Percentiles rank a stretch among this genome's conserved stretches.
Conservation (phyloP, 2,888 invertebrate genomes). For the Stenurella melanura region DNA sequence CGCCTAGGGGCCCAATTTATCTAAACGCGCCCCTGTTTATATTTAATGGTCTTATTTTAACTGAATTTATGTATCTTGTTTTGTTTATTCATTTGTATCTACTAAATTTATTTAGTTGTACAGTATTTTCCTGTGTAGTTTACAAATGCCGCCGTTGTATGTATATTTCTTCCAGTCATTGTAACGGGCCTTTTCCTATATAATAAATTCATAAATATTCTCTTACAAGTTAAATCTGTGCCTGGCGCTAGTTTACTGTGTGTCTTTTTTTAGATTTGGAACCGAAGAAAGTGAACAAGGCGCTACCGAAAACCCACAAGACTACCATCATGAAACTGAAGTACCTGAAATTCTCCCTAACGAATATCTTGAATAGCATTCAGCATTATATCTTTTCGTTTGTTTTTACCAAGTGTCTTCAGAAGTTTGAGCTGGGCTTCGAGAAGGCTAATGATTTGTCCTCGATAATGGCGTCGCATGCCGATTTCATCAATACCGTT, state of each 20-base stretch:
- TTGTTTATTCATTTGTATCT: no score
- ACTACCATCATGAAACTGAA: slow-evolving; percentile 60
- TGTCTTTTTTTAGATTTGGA: slow-evolving; percentile 11
- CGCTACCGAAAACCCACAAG: slow-evolving; percentile 45
- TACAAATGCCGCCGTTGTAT: no score
- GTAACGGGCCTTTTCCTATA: no score
- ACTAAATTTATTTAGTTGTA: no score
- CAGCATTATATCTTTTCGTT: slow-evolving; percentile 70
- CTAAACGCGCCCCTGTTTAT: no score
- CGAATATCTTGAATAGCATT: slow-evolving; percentile 66
- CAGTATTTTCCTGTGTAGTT: no score
- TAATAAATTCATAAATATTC: no score
- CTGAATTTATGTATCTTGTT: no score
- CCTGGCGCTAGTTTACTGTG: neutral
- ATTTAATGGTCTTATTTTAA: no score
- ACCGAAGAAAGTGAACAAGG: slow-evolving; percentile 43
- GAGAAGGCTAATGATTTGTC: slow-evolving; percentile 68
- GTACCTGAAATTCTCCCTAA: slow-evolving; percentile 65
- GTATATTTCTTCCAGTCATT: no score
- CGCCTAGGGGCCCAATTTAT: no score
- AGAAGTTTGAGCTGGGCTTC: slow-evolving; percentile 66
- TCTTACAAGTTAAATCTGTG: no score
- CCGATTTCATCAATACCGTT: slow-evolving; percentile 65
- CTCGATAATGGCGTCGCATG: slow-evolving; percentile 65
- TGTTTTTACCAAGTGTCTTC: slow-evolving; percentile 62